Base-by-base conservation (phyloP, 2,113 vertebrate species). In the Festucalex cinctus region DNA sequence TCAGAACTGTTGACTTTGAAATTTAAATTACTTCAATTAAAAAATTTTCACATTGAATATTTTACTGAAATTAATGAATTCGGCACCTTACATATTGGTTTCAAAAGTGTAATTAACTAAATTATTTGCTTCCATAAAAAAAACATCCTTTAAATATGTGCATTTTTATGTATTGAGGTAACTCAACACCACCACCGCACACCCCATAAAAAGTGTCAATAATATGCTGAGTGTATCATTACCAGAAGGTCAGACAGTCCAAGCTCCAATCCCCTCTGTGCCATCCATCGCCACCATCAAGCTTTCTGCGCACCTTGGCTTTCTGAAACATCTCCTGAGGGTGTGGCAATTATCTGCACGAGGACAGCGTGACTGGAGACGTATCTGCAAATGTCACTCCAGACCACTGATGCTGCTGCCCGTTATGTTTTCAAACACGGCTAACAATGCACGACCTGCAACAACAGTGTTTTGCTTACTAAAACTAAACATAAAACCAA, bases 281-380 rank as follows among this genome's bases (percentile, higher is more conserved):
- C 37, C 58, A 60, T n/a, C 20, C 58, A 60, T n/a, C 20, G 9
- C 35, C 59, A 62, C 14, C 59, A 41, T 41, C 10, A 39, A 3
- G 37, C 37, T 62, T 62, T 22, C 19, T 9, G 16, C 9, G 36
- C 54, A 24, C 24, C 6, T 57, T 57, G 28, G 56, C 56, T 58
- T 58, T 58, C 56, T 5, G 17, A 41, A 62, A 13, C 59, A 24
- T 22, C 37, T 62, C 36, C 37, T 62, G 36, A 62, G 59, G 59
- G 41, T 2, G 12, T 62, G n/a, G n/a, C 8, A 62, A 41, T 62
- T 60, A 60, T 35, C 10, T 9, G 19, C 35, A 39, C 6, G 39
- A 62, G 1, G 59, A 13, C 59, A 62, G 59, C 37, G 16, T 41
- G n/a, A n/a, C n/a, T n/a, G 37, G 36, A 16, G 13, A 41, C 14